phyloP scores from a whole-genome alignment of 2,888 invertebrate species.

The Strigamia transsilvanica region DNA sequence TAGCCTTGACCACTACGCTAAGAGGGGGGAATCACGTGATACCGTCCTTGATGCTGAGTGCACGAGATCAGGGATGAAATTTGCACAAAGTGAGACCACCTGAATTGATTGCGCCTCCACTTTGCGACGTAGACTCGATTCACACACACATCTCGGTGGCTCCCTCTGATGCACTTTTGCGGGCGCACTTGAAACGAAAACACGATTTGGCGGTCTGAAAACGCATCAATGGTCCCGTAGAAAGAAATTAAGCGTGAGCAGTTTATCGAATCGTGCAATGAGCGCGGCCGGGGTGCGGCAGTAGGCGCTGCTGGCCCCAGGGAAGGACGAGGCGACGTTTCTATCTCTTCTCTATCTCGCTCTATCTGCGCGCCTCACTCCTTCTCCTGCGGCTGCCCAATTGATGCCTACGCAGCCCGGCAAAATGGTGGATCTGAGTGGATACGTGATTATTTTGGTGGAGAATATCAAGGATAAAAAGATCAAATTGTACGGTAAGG shows the following conservation, averaged over 20 bases:
- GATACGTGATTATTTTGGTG: conserved; percentile 93
- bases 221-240: not conserved
- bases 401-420: not conserved
- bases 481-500: conserved; percentile 86
- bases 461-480: conserved; percentile 88
- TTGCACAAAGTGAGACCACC: not conserved
- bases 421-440: conserved; percentile 85
- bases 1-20: conserved; percentile 12
- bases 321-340: conserved; percentile 33
- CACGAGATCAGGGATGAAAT: conserved; percentile 11
- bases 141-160: not conserved
- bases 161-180: not conserved
- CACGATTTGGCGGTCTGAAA: not conserved
- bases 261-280: not conserved
- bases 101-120: conserved; percentile 1
- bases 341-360: not conserved
- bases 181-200: not conserved
- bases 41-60: conserved; percentile 22
- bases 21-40: not conserved
- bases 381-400: conserved; percentile 36
- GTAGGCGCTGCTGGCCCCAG: conserved; percentile 38
- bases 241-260: not conserved
- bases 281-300: conserved; percentile 6
- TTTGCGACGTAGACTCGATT: not conserved
- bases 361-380: not conserved